Conservation (phyloP, 2,888 invertebrate genomes). For the Diarsia dahlii region DNA sequence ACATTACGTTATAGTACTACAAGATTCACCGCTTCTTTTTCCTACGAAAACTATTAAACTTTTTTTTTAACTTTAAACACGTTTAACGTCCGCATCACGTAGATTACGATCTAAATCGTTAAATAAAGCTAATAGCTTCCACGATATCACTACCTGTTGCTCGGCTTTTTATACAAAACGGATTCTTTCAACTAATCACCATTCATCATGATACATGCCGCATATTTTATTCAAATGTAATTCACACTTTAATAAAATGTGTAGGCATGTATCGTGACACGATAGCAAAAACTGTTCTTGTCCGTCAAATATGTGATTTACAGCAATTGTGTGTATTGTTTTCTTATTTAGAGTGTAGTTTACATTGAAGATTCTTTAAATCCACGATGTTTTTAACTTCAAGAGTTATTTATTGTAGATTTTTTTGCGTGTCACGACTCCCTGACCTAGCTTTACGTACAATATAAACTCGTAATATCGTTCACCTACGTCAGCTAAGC, state of each 20-base stretch:
- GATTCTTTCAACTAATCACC: slow-evolving; percentile 14
- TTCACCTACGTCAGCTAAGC: slow-evolving; percentile 28
- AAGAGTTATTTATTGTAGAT: neutral
- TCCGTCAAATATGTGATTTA: slow-evolving; percentile 9
- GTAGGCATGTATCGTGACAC: neutral
- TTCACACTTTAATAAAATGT: neutral
- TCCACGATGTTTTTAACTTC: neutral
- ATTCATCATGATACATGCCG: slow-evolving; percentile 26
- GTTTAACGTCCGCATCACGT: slow-evolving; percentile 23
- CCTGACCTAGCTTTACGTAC: neutral
- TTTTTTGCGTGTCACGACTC: neutral
- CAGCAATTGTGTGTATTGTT: neutral
- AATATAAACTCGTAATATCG: slow-evolving; percentile 19
- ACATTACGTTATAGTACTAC: neutral
- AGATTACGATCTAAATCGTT: slow-evolving; percentile 32
- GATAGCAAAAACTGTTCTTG: neutral
- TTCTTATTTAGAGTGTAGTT: neutral
- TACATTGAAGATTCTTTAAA: slow-evolving; percentile 1
- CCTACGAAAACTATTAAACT: neutral
- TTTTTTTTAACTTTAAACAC: slow-evolving; percentile 15
- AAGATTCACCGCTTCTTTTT: neutral
- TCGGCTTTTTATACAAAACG: slow-evolving; percentile 41
- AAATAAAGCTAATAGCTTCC: slow-evolving; percentile 26
- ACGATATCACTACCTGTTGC: slow-evolving; percentile 39
- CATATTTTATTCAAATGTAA: slow-evolving; percentile 19